These are phyloP conservation scores for Marmota monax DNA, from an alignment of 2,113 vertebrate species.

Conservation along the genomic window DNA sequence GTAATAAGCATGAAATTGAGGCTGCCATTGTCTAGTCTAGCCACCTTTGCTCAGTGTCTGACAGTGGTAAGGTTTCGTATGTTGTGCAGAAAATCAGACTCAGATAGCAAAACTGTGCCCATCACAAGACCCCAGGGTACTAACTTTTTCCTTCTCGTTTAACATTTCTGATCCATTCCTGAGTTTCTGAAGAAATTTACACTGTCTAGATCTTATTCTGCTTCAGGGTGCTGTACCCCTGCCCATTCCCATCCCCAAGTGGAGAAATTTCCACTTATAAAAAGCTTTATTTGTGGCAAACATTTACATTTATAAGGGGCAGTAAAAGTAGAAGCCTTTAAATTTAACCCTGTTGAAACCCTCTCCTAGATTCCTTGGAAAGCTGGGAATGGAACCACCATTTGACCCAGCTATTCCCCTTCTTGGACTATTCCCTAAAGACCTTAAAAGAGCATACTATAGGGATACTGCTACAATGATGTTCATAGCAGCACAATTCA, in stretches of 20 bases:
- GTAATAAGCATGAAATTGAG: background rate
- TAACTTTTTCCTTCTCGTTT: background rate
- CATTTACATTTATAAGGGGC: background rate
- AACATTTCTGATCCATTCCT: background rate
- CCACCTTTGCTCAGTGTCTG: background rate
- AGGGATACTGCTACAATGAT: too few relatives aligned
- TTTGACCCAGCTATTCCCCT: too few relatives aligned
- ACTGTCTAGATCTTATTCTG: background rate
- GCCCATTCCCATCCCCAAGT: background rate
- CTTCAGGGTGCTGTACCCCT: background rate
- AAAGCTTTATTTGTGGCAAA: background rate
- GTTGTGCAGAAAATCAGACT: background rate
- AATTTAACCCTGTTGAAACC: background rate
- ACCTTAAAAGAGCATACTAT: too few relatives aligned
- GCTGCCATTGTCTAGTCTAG: background rate
- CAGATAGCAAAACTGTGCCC: background rate
- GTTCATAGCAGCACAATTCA: too few relatives aligned
- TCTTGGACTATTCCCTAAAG: too few relatives aligned
- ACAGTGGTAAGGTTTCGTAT: background rate
- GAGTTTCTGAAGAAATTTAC: background rate
- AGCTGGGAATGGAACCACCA: too few relatives aligned
- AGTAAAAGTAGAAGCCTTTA: background rate
- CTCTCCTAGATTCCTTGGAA: background rate
- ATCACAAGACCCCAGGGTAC: background rate
- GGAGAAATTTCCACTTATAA: background rate